These are phyloP conservation scores for Dicrostonyx torquatus DNA, from an alignment of 2,797 vertebrate species.

Conservation along the genomic window DNA sequence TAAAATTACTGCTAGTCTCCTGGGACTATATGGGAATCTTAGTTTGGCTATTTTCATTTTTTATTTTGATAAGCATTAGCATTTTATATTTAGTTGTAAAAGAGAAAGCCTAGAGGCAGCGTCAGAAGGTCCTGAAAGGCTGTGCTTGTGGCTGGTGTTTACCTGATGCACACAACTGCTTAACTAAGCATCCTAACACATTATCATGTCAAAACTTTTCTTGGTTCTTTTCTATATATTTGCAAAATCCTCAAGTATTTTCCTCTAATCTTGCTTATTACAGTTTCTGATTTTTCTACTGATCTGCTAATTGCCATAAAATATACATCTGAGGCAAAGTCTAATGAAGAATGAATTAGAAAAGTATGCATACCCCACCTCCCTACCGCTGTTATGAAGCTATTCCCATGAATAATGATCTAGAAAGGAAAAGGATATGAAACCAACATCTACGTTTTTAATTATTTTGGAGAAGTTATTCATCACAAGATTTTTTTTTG, in stretches of 20 bases:
- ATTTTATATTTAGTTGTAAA: background rate
- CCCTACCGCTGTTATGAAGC: background rate
- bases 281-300: background rate
- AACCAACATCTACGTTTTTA: background rate
- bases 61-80: background rate
- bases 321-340: background rate
- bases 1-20: background rate
- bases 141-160: background rate
- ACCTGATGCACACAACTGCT: background rate
- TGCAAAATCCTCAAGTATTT: background rate
- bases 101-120: background rate
- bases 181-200: background rate
- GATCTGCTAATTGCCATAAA: background rate
- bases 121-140: background rate
- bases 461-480: conserved; percentile 21
- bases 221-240: background rate
- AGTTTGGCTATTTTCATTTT: background rate
- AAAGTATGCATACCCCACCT: background rate
- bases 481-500: conserved; percentile 16
- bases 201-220: background rate
- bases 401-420: background rate
- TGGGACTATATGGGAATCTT: background rate
- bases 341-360: conserved; percentile 12
- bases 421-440: background rate
- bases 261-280: background rate